phyloP scores from a whole-genome alignment of 2,797 vertebrate species.

The Acestrorhynchus altus region DNA sequence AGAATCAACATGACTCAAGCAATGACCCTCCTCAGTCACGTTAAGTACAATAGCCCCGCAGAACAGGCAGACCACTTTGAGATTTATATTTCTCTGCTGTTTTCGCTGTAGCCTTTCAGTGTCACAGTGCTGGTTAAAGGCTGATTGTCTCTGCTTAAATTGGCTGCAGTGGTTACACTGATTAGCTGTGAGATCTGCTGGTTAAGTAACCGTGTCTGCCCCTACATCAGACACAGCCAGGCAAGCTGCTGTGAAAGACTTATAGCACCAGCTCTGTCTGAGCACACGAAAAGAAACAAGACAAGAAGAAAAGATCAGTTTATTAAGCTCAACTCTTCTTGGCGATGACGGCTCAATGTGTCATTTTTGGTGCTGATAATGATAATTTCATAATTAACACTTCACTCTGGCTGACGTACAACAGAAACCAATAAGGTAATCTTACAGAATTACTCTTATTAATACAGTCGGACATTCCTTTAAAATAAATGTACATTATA shows the following conservation, averaged over 20 bases:
- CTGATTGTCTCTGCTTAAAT: slow-evolving; percentile 51
- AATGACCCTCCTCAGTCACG: neutral
- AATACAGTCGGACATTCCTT: neutral
- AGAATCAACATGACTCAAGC: neutral
- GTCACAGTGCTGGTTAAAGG: slow-evolving; percentile 42
- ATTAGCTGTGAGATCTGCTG: slow-evolving; percentile 48
- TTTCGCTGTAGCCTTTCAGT: slow-evolving; percentile 17
- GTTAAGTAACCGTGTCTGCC: slow-evolving; percentile 54
- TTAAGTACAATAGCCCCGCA: neutral
- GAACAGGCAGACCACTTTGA: neutral
- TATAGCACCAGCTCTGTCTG: neutral
- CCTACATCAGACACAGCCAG: slow-evolving; percentile 30
- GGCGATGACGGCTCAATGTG: neutral
- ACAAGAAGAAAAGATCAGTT: neutral
- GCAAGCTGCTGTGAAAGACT: slow-evolving; percentile 8
- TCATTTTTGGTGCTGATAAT: neutral
- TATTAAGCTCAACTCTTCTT: too few species aligned
- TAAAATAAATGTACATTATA: neutral
- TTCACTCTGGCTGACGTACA: too few species aligned
- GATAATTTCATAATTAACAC: neutral
- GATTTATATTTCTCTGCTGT: neutral
- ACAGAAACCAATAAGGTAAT: too few species aligned
- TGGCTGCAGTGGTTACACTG: slow-evolving; percentile 50
- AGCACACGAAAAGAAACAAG: neutral
- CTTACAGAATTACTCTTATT: too few species aligned